These are phyloP conservation scores for Hirundo rustica DNA, from an alignment of 2,797 vertebrate genomes.

Conservation along the genomic window DNA sequence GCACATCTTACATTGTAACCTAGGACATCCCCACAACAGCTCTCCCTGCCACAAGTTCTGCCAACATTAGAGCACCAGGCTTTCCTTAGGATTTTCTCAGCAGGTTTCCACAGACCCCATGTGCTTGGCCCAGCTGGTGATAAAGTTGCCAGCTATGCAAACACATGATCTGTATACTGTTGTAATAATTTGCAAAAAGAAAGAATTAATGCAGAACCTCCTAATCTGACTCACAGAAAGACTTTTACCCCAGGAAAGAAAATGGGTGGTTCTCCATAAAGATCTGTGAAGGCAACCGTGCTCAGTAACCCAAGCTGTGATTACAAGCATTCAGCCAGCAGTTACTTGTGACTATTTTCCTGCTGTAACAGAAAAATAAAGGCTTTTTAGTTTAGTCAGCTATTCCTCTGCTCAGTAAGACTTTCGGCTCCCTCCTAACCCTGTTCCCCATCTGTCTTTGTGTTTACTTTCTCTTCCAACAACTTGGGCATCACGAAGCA, in stretches of 20 bases:
- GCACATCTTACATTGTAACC: too few relatives aligned
- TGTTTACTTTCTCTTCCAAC: not conserved
- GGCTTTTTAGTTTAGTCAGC: not conserved
- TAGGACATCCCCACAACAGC: not conserved
- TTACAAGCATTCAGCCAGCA: not conserved
- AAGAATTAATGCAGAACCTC: not conserved
- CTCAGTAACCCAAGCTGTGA: not conserved
- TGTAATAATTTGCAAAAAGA: not conserved
- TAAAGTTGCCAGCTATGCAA: not conserved
- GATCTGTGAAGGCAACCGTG: accelerated
- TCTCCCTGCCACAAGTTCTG: not conserved
- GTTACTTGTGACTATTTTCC: not conserved
- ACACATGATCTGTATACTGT: not conserved
- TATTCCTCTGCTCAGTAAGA: not conserved
- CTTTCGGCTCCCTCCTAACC: not conserved
- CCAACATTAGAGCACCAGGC: not conserved
- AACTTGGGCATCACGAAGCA: not conserved
- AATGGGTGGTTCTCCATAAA: not conserved
- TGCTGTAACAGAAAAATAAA: not conserved
- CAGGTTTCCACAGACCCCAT: not conserved
- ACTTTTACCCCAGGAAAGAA: not conserved
- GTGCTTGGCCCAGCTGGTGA: not conserved
- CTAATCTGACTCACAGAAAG: not conserved
- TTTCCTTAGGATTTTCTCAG: conserved; percentile 23
- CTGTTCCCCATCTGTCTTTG: accelerated